Conservation (phyloP, 2,113 vertebrate genomes). For the Scomber colias region DNA sequence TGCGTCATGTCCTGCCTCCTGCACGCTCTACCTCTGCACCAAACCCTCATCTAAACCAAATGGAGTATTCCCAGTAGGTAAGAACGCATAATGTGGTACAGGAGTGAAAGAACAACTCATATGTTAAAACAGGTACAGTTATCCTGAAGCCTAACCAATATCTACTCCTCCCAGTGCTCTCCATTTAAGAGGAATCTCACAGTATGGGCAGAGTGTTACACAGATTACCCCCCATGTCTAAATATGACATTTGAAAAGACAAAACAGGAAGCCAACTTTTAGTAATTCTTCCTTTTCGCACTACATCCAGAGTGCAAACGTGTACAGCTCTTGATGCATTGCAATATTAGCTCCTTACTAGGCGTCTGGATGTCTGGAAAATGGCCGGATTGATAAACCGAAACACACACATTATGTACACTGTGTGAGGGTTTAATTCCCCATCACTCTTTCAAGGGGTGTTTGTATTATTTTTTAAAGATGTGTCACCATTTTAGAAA, state of each 20-base stretch:
- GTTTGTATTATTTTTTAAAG: constrained; percentile 22
- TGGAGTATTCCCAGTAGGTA: no score
- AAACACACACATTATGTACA: not conserved
- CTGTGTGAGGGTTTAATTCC: not conserved
- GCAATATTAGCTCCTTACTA: no score
- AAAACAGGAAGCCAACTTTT: no score
- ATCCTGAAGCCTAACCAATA: not conserved
- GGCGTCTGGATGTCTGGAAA: not conserved
- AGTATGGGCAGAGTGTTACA: not conserved
- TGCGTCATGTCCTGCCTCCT: no score
- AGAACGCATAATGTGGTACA: no score
- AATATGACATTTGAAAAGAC: not conserved
- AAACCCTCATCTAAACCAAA: no score
- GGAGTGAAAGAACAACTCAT: no score
- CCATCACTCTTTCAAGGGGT: not conserved
- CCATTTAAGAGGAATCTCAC: no score
- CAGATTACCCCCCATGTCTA: constrained; percentile 4
- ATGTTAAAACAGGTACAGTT: not conserved
- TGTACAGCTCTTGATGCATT: no score
- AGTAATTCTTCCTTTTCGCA: no score
- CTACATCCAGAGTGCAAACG: no score
- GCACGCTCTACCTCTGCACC: no score
- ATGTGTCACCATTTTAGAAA: constrained; percentile 24
- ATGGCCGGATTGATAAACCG: not conserved
- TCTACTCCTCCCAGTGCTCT: not conserved